A percentile compares a stretch with the other conserved stretches of the same genome.
These are phyloP conservation scores for Cheilosia pagana DNA, from an alignment of 2,888 invertebrate species.

Conservation along the genomic window DNA sequence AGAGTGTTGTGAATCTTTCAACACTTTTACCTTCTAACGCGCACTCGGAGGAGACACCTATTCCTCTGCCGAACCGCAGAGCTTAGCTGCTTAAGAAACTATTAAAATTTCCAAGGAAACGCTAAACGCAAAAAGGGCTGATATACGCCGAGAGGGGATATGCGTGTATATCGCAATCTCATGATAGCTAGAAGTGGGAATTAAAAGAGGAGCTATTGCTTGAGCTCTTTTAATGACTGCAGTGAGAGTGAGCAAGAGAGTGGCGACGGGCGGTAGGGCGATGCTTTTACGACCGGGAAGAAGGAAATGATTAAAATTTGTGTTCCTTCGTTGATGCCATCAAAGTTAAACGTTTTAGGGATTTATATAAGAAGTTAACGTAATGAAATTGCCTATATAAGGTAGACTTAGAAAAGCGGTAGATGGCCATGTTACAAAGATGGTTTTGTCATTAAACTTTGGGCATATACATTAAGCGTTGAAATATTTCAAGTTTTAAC, in stretches of 20 bases:
- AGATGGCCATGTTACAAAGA: slow-evolving; percentile 14
- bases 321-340: slow-evolving; percentile 43
- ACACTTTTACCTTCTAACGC: slow-evolving; percentile 38
- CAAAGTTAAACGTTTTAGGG: slow-evolving; percentile 46
- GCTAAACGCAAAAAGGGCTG: slow-evolving; percentile 1
- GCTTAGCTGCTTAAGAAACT: slow-evolving; percentile 56
- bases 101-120: slow-evolving; percentile 49
- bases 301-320: slow-evolving; percentile 49
- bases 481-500: slow-evolving; percentile 1
- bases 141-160: slow-evolving; percentile 1
- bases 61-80: slow-evolving; percentile 30
- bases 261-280: not conserved
- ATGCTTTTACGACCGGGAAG: slow-evolving; percentile 28
- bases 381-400: slow-evolving; percentile 49
- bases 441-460: slow-evolving; percentile 8
- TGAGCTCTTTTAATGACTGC: slow-evolving; percentile 28
- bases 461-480: not conserved
- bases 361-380: slow-evolving; percentile 27
- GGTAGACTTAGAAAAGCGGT: slow-evolving; percentile 1
- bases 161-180: slow-evolving; percentile 36
- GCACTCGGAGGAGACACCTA: slow-evolving; percentile 4
- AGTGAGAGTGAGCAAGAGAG: not conserved
- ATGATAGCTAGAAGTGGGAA: slow-evolving; percentile 44
- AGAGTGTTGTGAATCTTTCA: slow-evolving; percentile 36
- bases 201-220: slow-evolving; percentile 38